Percentiles rank a stretch among this genome's conserved stretches.
Conservation (phyloP, 2,888 invertebrate species). For the Ectemnius continuus region DNA sequence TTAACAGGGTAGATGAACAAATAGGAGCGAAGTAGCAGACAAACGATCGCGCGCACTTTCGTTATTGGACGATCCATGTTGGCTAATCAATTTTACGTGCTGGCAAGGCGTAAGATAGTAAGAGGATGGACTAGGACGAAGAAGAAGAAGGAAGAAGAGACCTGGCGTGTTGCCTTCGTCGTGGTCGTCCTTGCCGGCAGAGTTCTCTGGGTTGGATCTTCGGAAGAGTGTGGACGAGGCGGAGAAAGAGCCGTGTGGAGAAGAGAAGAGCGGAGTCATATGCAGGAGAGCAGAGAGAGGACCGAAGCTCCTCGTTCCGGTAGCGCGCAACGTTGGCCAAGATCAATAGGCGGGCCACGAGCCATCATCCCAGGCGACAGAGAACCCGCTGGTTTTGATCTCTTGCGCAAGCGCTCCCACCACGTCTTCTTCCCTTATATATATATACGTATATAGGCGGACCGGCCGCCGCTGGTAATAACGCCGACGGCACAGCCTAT, state of each 20-base stretch:
- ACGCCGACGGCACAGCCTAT: slow-evolving; percentile 29
- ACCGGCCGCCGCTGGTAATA: slow-evolving; percentile 44
- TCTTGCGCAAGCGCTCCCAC: slow-evolving; percentile 67
- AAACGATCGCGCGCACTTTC: neutral
- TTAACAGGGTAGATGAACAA: no score
- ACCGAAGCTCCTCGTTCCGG: slow-evolving; percentile 58
- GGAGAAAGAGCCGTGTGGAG: neutral
- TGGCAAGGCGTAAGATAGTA: neutral
- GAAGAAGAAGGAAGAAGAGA: neutral
- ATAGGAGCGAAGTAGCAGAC: no score
- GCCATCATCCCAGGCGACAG: slow-evolving; percentile 73
- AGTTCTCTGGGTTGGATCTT: neutral
- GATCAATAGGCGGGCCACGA: slow-evolving; percentile 74
- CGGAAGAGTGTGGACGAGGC: neutral
- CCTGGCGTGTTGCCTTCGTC: slow-evolving; percentile 30
- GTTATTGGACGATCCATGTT: neutral
- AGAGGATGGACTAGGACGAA: neutral
- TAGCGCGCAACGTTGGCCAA: slow-evolving; percentile 70
- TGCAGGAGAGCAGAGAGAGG: slow-evolving; percentile 36
- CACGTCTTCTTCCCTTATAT: slow-evolving; percentile 2
- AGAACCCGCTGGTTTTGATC: slow-evolving; percentile 67
- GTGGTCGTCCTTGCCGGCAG: slow-evolving; percentile 20
- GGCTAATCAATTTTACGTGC: slow-evolving; percentile 1
- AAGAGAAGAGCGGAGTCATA: neutral
- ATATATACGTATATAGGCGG: slow-evolving; percentile 4